Percentiles rank a stretch among this genome's conserved stretches.
Evolutionary conservation across 2,113 vertebrate species (phyloP).

Genomic region (Dermatemys mawii): DNA sequence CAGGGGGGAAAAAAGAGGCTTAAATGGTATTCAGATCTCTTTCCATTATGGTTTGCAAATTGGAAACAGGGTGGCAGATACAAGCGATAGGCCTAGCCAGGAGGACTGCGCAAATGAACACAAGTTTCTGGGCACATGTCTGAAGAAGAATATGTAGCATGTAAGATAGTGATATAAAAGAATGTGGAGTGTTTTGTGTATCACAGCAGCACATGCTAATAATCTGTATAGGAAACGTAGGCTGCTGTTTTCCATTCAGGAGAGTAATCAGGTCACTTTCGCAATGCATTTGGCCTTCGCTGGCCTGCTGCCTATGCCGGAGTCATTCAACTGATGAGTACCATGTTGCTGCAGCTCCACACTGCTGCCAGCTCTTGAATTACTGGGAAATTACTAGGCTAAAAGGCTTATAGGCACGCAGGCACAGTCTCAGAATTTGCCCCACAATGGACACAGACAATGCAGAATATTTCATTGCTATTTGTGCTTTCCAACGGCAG

Average conservation of each 20-base stretch:
- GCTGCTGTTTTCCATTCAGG: not conserved
- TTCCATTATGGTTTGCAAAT: not conserved
- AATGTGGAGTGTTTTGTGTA: not conserved
- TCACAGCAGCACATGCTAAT: not conserved
- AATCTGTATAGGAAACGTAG: not conserved
- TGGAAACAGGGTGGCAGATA: too few relatives aligned
- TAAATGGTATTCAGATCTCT: not conserved
- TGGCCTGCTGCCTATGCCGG: slow-evolving; percentile 23
- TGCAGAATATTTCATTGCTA: slow-evolving; percentile 35
- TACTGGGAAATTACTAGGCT: slow-evolving; percentile 55
- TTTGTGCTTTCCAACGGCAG: not conserved
- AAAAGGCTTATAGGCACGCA: not conserved
- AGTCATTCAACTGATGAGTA: slow-evolving; percentile 48
- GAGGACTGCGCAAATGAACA: not conserved
- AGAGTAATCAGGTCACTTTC: not conserved
- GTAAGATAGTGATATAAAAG: not conserved
- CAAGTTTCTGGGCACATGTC: not conserved
- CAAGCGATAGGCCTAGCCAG: not conserved
- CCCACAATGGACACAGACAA: not conserved
- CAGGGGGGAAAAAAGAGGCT: not conserved
- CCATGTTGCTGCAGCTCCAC: slow-evolving; percentile 1
- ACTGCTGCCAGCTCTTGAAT: slow-evolving; percentile 1
- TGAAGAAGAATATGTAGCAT: not conserved
- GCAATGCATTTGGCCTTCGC: slow-evolving; percentile 2
- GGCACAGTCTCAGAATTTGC: slow-evolving; percentile 29